These are phyloP conservation scores for Rhynchopsitta pachyrhyncha DNA, from an alignment of 2,113 vertebrate genomes.

Conservation along the genomic window DNA sequence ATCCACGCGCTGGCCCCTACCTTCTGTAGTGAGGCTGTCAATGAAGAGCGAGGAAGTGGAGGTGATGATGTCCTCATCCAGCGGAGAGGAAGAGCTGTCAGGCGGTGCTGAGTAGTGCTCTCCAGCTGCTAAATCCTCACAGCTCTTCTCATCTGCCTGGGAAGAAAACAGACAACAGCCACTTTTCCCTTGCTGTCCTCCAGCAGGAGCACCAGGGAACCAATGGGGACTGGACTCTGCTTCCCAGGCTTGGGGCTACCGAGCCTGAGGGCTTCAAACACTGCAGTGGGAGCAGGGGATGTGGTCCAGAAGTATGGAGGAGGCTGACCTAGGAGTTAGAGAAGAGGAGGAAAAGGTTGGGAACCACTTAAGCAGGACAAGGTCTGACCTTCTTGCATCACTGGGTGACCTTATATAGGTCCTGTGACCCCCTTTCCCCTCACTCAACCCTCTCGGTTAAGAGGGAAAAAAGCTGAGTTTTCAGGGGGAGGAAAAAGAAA, in stretches of 20 bases:
- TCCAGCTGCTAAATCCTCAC: constrained; percentile 80
- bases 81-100: not conserved
- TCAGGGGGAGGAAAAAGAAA: not conserved
- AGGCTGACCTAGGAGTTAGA: not conserved
- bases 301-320: too few relatives aligned
- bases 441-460: not conserved
- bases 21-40: constrained; percentile 81
- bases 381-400: not conserved
- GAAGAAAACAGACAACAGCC: not conserved
- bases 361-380: not conserved
- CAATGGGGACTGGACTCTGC: not conserved
- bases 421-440: not conserved
- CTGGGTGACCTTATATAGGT: not conserved
- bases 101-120: constrained; percentile 66
- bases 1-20: constrained; percentile 51
- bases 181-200: not conserved
- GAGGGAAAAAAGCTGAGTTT: not conserved
- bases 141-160: constrained; percentile 76
- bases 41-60: constrained; percentile 62
- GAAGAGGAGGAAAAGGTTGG: not conserved
- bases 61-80: not conserved
- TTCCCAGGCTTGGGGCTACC: not conserved
- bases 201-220: not conserved
- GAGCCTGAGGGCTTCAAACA: not conserved
- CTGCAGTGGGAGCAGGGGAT: fast-evolving